phyloP scores from a whole-genome alignment of 2,797 vertebrate species.

The Mergus octosetaceus region DNA sequence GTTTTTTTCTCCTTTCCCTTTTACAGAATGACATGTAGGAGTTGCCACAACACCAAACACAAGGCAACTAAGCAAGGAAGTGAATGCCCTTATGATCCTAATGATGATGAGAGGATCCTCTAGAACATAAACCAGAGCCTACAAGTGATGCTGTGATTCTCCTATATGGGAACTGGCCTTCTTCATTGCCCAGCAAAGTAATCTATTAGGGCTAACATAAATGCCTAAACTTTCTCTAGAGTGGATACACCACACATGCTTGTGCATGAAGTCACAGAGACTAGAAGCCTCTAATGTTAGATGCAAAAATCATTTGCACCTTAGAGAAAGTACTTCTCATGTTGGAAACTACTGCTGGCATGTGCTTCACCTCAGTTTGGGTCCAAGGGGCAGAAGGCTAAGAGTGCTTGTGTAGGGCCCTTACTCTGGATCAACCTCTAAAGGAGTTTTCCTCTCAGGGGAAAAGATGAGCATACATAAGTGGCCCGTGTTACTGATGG shows the following conservation, averaged over 20 bases:
- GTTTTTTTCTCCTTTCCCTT: not conserved
- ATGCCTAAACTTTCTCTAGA: not conserved
- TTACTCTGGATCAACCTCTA: not conserved
- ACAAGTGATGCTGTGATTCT: not conserved
- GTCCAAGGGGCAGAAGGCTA: not conserved
- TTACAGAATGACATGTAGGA: rapidly evolving
- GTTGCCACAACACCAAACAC: not conserved
- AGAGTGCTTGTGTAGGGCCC: not conserved
- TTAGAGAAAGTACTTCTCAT: not conserved
- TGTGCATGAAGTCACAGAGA: not conserved
- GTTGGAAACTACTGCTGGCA: not conserved
- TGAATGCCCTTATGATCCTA: not conserved
- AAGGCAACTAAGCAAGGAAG: not conserved
- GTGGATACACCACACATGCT: not conserved
- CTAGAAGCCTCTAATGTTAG: not conserved
- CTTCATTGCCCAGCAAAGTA: not conserved
- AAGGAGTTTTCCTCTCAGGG: not conserved
- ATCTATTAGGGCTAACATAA: not conserved
- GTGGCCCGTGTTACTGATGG: not conserved
- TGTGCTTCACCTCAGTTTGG: not conserved
- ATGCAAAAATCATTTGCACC: not conserved
- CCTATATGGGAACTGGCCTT: not conserved
- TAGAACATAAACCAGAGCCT: not conserved
- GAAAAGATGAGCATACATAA: not conserved
- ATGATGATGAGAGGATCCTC: not conserved